Evolutionary conservation across 2,888 invertebrate species (phyloP).

Genomic region (Diarsia mendica): DNA sequence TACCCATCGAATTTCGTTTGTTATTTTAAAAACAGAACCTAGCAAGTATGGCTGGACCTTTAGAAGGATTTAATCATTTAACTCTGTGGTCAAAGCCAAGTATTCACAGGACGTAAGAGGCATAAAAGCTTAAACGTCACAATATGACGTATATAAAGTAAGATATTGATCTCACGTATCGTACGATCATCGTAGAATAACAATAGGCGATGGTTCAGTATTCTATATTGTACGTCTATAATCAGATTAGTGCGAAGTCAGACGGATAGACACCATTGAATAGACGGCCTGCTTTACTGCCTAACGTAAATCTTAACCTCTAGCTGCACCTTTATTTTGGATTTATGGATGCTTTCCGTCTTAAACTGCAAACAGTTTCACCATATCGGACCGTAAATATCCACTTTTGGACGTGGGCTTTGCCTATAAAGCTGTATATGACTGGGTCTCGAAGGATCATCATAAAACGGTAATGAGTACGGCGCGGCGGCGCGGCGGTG

Average conservation of each 20-base stretch:
- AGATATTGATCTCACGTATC: constrained; percentile 83
- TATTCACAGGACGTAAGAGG: constrained; percentile 50
- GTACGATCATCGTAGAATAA: constrained; percentile 79
- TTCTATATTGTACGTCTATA: constrained; percentile 74
- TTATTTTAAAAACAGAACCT: neutral
- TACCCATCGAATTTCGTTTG: neutral
- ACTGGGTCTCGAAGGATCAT: constrained; percentile 10
- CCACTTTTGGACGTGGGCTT: constrained; percentile 25
- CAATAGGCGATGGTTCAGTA: constrained; percentile 78
- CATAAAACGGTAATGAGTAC: constrained; percentile 27
- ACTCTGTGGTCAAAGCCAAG: constrained; percentile 27
- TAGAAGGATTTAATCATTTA: constrained; percentile 14
- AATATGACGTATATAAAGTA: constrained; percentile 76
- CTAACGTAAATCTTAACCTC: constrained; percentile 49
- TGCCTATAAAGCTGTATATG: constrained; percentile 20
- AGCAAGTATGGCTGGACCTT: neutral
- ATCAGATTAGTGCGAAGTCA: constrained; percentile 73
- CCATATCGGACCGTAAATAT: constrained; percentile 53
- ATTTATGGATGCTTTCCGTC: constrained; percentile 53
- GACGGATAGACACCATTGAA: constrained; percentile 55
- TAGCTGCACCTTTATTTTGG: constrained; percentile 26
- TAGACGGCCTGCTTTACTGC: constrained; percentile 45
- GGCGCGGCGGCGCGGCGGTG: neutral
- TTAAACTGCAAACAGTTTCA: constrained; percentile 58
- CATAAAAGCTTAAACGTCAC: constrained; percentile 75